These are phyloP conservation scores for Periplaneta americana DNA, from an alignment of 1,140 invertebrate genomes.

Conservation along the genomic window DNA sequence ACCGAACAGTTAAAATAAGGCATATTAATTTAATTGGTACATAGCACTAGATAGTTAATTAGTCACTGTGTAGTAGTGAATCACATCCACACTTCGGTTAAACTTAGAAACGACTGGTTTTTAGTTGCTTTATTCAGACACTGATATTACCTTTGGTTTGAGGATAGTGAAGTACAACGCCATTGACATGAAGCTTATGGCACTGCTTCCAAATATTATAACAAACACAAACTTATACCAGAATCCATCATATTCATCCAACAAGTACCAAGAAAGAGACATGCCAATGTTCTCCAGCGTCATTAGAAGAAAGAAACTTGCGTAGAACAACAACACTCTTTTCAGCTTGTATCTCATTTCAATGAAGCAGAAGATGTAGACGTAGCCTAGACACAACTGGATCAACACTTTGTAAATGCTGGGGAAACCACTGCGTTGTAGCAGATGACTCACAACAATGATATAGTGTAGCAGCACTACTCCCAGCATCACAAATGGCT, in stretches of 20 bases:
- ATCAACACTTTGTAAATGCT: constrained; percentile 49
- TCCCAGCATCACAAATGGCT: constrained; percentile 48
- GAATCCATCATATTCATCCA: constrained; percentile 45
- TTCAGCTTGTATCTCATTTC: constrained; percentile 70
- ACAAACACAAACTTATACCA: constrained; percentile 37
- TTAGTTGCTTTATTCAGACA: too few species aligned
- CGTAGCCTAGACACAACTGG: constrained; percentile 56
- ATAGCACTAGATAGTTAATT: too few species aligned
- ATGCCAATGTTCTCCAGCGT: constrained; percentile 57
- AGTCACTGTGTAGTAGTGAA: too few species aligned
- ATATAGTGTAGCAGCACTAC: constrained; percentile 51
- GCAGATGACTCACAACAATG: constrained; percentile 50
- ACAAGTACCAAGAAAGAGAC: constrained; percentile 54
- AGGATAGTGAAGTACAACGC: constrained; percentile 34
- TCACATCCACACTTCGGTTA: too few species aligned
- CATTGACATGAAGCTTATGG: constrained; percentile 33
- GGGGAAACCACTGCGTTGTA: constrained; percentile 48
- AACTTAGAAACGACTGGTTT: too few species aligned
- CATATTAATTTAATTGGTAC: too few species aligned
- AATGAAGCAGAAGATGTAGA: constrained; percentile 66
- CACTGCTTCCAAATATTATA: constrained; percentile 34
- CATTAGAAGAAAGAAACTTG: constrained; percentile 55
- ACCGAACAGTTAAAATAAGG: too few species aligned
- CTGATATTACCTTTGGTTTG: constrained; percentile 32
- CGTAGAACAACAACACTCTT: constrained; percentile 57